Evolutionary conservation across 2,113 vertebrate species (phyloP), one percentile per base, ranked within the genome.

Genomic region (Lepisosteus oculatus): DNA sequence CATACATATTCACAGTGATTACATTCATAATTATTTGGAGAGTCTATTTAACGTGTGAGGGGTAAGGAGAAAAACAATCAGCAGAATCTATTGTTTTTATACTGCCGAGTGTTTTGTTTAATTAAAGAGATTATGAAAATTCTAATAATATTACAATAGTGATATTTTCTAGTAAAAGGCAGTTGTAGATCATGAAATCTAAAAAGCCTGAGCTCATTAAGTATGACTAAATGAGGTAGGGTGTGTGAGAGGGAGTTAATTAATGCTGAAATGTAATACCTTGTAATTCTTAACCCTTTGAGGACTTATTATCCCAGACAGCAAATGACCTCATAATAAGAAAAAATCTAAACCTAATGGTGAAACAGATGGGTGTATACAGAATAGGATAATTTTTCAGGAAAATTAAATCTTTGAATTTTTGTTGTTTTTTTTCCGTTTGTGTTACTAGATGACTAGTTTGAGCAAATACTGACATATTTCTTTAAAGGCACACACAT

Each of bases 251-350:
- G 74, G 57, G 61, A 44, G 72, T 72, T 80, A 79, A 81, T 83
- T 80, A 73, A 81, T 83, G 78, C 77, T 79, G 77, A 83, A 85
- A 85, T 67, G 78, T 76, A 78, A 83, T 83, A 81, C 73, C 74
- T 70, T 79, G 68, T 82, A 80, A 78, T 78, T 81, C 77, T 80
- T 79, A 80, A 76, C 77, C 80, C 70, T 72, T 45, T 15, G 67
- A 61, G 74, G 80, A 83, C 83, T 80, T 81, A 81, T 81, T 80
- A 72, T 61, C 70, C 42, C 59, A 2, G 54, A 65, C 11, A 75
- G 74, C 77, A 78, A 81, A 79, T 81, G 71, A 77, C n/a, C 14
- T 59, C 3, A 11, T 51, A 9, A 51, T 51, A 65, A 65, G 42
- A 65, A 65, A 29, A 11, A 65, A 29, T 11, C 8, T 9, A 65